phyloP scores from a whole-genome alignment of 2,888 invertebrate species.

The Loripinus fragilis region DNA sequence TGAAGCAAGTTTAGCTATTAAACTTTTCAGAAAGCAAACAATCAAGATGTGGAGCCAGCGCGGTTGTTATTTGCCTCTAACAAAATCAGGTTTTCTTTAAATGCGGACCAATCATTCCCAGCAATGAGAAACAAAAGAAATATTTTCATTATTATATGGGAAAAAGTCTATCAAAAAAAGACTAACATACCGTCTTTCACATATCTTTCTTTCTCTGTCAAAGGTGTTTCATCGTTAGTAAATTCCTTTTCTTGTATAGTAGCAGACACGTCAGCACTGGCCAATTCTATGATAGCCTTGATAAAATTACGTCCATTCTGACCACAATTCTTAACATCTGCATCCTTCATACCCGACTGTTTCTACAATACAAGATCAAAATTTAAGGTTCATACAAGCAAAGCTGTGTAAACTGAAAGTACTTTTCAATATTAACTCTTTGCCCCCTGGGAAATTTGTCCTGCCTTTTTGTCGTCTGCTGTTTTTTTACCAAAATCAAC shows the following conservation, averaged over 20 bases:
- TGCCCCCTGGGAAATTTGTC: too few relatives aligned
- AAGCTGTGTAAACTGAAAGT: too few relatives aligned
- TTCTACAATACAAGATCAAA: too few relatives aligned
- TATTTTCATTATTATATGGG: neutral
- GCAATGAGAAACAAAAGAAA: neutral
- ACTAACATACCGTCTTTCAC: slow-evolving; percentile 61
- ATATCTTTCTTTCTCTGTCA: slow-evolving; percentile 63
- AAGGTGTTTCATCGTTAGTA: slow-evolving; percentile 33
- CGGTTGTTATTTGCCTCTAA: too few relatives aligned
- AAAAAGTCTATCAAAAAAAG: neutral
- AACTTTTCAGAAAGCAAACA: too few relatives aligned
- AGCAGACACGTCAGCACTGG: slow-evolving; percentile 70
- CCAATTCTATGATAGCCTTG: slow-evolving; percentile 71
- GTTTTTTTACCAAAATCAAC: too few relatives aligned
- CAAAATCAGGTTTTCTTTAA: too few relatives aligned
- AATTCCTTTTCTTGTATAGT: slow-evolving; percentile 65
- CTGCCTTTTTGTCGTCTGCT: too few relatives aligned
- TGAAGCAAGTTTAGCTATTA: too few relatives aligned
- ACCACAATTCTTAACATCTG: slow-evolving; percentile 53
- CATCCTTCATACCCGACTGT: slow-evolving; percentile 24
- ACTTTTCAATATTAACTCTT: too few relatives aligned
- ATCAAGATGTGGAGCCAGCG: too few relatives aligned
- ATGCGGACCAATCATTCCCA: neutral
- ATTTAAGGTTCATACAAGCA: too few relatives aligned
- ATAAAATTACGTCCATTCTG: slow-evolving; percentile 75